phyloP scores from a whole-genome alignment of 2,113 vertebrate genomes.

The Gracilinanus agilis region DNA sequence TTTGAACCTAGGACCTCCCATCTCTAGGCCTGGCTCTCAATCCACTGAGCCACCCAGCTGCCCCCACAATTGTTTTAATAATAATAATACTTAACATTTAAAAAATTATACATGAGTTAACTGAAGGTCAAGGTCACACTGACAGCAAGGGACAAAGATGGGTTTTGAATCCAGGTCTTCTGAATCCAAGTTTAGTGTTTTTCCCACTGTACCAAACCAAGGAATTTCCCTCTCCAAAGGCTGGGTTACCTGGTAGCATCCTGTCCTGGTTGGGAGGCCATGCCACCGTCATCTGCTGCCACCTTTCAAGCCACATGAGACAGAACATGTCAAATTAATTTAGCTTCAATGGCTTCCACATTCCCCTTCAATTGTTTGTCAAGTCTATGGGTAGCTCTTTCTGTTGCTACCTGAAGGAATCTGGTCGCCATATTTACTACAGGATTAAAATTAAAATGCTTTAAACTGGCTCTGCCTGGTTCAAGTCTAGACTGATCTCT shows the following conservation, averaged over 20 bases:
- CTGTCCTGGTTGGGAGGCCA: not conserved
- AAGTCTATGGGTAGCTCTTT: not conserved
- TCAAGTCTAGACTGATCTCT: constrained; percentile 63
- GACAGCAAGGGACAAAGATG: too few relatives aligned
- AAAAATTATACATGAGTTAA: too few relatives aligned
- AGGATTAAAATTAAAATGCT: constrained; percentile 59
- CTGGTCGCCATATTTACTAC: not conserved
- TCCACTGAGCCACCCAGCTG: too few relatives aligned
- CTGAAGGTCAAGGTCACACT: too few relatives aligned
- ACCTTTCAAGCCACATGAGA: not conserved
- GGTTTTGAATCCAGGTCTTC: too few relatives aligned
- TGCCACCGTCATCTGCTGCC: not conserved
- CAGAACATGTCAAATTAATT: not conserved
- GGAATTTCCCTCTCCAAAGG: not conserved
- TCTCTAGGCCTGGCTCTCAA: too few relatives aligned
- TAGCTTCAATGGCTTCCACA: not conserved
- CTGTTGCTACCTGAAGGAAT: constrained; percentile 52
- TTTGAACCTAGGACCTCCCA: too few relatives aligned
- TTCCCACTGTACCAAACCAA: not conserved
- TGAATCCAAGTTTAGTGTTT: too few relatives aligned
- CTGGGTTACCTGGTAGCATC: not conserved
- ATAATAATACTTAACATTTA: too few relatives aligned
- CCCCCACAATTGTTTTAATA: too few relatives aligned
- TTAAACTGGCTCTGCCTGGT: constrained; percentile 12
- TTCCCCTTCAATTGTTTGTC: not conserved